Base-by-base conservation (phyloP, 2,113 vertebrate species). In the Sigmodon hispidus region DNA sequence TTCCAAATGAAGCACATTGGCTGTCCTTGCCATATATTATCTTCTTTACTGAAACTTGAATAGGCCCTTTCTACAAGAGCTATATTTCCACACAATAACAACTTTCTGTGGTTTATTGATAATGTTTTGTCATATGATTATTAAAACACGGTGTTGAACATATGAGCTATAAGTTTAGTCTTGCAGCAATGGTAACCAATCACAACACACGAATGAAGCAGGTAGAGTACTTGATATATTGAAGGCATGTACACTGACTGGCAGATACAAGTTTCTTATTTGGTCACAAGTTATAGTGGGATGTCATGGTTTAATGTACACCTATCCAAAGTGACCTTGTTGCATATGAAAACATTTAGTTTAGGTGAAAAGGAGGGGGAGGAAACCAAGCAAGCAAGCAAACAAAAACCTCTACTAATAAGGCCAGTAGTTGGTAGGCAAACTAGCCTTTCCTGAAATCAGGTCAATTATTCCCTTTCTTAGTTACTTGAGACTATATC, bases 41-140 rank as follows among this genome's bases (percentile, higher is more conserved):
- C 89, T 95, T 91, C 63, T 94, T 91, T 57, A 88, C 5, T 96
- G 93, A 96, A 94, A 93, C 97, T 97, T 95, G 96, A 96, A 97
- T 91, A 70, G 89, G 93, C 93, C 40, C 73, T 61, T 87, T 73
- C 59, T 75, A 36, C 10, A 48, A 43, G 55, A 92, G 26, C 7
- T 34, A 72, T 69, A 70, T 80, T 94, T 70, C 43, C 63, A 15
- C 34, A 12, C 29, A 5, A 89, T 29, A 67, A 40, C 16, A 89
- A 22, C 29, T 43, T 76, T 87, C 26, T 95, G 77, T 92, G 48
- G 40, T 21, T 81, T 72, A 48, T 61, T 1, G 7, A 69, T 7
- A 55, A 3, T 12, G 7, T 40, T 65, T 13, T 87, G 40, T 57
- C 48, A 45, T 72, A 16, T 69, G 79, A 9, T 34, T 57, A 24